Evolutionary conservation across 2,797 vertebrate species (phyloP).

Genomic region (Anabacerthia variegaticeps): DNA sequence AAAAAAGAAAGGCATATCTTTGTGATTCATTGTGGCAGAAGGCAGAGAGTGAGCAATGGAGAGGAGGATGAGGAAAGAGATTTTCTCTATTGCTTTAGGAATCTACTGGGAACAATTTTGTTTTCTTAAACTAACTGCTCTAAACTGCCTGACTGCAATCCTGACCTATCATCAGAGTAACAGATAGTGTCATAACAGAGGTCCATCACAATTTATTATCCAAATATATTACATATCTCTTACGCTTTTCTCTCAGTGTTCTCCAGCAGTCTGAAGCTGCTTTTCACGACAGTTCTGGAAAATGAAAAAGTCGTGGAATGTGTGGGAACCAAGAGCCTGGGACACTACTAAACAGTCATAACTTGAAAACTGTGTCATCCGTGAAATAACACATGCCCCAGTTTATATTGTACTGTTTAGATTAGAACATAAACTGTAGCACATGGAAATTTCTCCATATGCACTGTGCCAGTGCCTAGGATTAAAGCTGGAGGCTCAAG

Average conservation of each 20-base stretch:
- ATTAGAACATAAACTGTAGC: conserved; percentile 55
- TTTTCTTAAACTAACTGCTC: conserved; percentile 23
- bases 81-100: conserved; percentile 25
- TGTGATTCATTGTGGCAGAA: neutral
- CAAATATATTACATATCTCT: conserved; percentile 19
- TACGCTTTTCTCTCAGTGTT: conserved; percentile 9
- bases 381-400: conserved; percentile 48
- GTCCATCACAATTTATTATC: conserved; percentile 47
- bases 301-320: conserved; percentile 17
- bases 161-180: neutral
- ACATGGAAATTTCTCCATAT: conserved; percentile 46
- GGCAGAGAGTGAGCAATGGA: neutral
- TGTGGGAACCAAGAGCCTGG: conserved; percentile 39
- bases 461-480: neutral
- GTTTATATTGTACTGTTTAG: conserved; percentile 59
- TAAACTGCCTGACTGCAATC: conserved; percentile 7
- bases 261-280: neutral
- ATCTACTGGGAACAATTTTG: conserved; percentile 28
- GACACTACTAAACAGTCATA: conserved; percentile 38
- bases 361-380: conserved; percentile 49
- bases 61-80: neutral
- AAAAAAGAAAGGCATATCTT: neutral
- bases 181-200: conserved; percentile 55
- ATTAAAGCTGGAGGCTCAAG: neutral
- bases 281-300: conserved; percentile 36